These are phyloP conservation scores for Flexamia atlantica DNA, from an alignment of 2,888 invertebrate species.

Conservation along the genomic window DNA sequence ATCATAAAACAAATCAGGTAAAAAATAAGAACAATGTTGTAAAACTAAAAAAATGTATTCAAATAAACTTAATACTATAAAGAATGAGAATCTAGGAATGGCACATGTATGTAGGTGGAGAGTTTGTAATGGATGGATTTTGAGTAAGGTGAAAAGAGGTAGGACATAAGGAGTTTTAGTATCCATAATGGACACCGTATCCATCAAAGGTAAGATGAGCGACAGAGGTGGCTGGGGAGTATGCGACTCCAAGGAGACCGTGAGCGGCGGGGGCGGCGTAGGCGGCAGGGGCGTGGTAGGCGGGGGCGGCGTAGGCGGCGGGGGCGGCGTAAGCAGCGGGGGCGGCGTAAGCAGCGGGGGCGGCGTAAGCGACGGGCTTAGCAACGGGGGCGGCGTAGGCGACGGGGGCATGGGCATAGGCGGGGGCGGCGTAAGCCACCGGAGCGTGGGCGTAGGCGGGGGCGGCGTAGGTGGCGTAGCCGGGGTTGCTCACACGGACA, in stretches of 20 bases:
- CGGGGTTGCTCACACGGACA: slow-evolving; percentile 79
- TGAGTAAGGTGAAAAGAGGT: slow-evolving; percentile 67
- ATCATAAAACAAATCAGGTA: too few species aligned
- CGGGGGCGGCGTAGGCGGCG: slow-evolving; percentile 69
- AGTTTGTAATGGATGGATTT: slow-evolving; percentile 65
- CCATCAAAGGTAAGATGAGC: slow-evolving; percentile 60
- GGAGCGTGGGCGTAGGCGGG: slow-evolving; percentile 76
- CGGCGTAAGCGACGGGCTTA: slow-evolving; percentile 78
- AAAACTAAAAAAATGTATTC: slow-evolving; percentile 6
- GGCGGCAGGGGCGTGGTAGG: slow-evolving; percentile 65
- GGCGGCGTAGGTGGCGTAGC: slow-evolving; percentile 75
- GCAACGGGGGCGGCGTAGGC: slow-evolving; percentile 75
- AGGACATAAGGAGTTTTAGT: slow-evolving; percentile 64
- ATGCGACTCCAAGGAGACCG: slow-evolving; percentile 68
- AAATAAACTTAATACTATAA: slow-evolving; percentile 25
- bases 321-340: slow-evolving; percentile 76
- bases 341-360: slow-evolving; percentile 75
- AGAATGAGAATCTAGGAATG: slow-evolving; percentile 11
- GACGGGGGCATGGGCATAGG: slow-evolving; percentile 74
- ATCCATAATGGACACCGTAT: slow-evolving; percentile 56
- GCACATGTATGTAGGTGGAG: slow-evolving; percentile 63
- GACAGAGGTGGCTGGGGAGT: slow-evolving; percentile 68
- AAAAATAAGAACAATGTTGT: not conserved
- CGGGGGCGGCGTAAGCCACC: slow-evolving; percentile 68
- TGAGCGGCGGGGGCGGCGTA: slow-evolving; percentile 64